Evolutionary conservation across 2,797 vertebrate species (phyloP).

Genomic region (Chaetophractus vellerosus): DNA sequence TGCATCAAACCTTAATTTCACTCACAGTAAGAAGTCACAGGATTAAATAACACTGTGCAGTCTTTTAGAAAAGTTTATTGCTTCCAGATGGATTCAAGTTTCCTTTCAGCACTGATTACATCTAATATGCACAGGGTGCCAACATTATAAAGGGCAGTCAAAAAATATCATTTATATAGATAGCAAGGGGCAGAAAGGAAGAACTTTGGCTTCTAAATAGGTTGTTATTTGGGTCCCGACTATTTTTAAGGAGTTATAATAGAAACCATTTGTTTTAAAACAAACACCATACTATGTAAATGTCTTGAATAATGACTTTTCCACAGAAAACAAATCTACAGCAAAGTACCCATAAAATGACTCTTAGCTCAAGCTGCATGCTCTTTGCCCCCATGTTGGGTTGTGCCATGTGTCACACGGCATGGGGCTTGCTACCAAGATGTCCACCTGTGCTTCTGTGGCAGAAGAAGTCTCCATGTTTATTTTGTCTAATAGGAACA

Average conservation of each 20-base stretch:
- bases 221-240: neutral
- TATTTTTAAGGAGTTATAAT: constrained; percentile 58
- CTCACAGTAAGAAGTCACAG: constrained; percentile 94
- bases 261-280: neutral
- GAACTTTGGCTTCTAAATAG: constrained; percentile 80
- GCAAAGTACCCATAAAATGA: constrained; percentile 84
- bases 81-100: constrained; percentile 94
- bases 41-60: constrained; percentile 95
- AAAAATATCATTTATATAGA: constrained; percentile 88
- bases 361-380: constrained; percentile 84
- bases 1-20: constrained; percentile 93
- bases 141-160: constrained; percentile 88
- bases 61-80: constrained; percentile 95
- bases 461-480: constrained; percentile 71
- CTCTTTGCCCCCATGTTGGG: constrained; percentile 92
- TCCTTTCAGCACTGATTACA: constrained; percentile 92
- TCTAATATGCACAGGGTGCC: constrained; percentile 91
- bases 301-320: constrained; percentile 40
- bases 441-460: constrained; percentile 91
- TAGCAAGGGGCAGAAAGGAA: constrained; percentile 86
- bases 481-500: constrained; percentile 72
- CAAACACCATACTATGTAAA: neutral
- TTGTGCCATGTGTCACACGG: constrained; percentile 92
- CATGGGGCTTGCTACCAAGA: constrained; percentile 89
- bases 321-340: constrained; percentile 76